Percentiles rank a stretch among this genome's conserved stretches.
phyloP scores from a whole-genome alignment of 2,113 vertebrate genomes.

The Alexandromys fortis region DNA sequence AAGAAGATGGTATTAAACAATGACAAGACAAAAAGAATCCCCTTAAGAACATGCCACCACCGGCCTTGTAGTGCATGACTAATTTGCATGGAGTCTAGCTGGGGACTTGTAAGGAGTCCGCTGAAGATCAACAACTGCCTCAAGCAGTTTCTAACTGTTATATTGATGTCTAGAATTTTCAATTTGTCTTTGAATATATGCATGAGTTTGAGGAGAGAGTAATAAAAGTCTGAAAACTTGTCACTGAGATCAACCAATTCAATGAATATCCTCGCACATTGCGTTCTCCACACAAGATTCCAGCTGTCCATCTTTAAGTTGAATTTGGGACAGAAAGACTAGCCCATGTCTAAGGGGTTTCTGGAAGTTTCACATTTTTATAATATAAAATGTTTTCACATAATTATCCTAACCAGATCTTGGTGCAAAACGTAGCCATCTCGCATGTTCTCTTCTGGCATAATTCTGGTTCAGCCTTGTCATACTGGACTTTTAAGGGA shows the following conservation, averaged over 20 bases:
- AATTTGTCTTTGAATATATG: slow-evolving; percentile 35
- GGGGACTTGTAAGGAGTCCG: too few species aligned
- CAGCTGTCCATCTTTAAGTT: not conserved
- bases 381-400: too few species aligned
- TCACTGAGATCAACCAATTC: not conserved
- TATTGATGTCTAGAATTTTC: not conserved
- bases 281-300: slow-evolving; percentile 18
- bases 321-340: not conserved
- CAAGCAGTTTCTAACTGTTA: not conserved
- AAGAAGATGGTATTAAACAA: slow-evolving; percentile 64
- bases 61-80: not conserved
- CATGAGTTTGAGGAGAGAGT: not conserved
- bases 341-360: not conserved
- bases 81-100: slow-evolving; percentile 44
- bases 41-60: slow-evolving; percentile 7
- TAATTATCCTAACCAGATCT: slow-evolving; percentile 3
- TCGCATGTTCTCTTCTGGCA: slow-evolving; percentile 76
- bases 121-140: not conserved
- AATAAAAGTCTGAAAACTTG: not conserved
- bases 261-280: not conserved
- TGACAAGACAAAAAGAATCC: slow-evolving; percentile 57
- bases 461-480: slow-evolving; percentile 72
- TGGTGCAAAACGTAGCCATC: not conserved
- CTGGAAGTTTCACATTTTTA: not conserved
- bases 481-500: slow-evolving; percentile 77